Evolutionary conservation across 2,797 vertebrate species (phyloP).

Genomic region (Sebastes diploproa): DNA sequence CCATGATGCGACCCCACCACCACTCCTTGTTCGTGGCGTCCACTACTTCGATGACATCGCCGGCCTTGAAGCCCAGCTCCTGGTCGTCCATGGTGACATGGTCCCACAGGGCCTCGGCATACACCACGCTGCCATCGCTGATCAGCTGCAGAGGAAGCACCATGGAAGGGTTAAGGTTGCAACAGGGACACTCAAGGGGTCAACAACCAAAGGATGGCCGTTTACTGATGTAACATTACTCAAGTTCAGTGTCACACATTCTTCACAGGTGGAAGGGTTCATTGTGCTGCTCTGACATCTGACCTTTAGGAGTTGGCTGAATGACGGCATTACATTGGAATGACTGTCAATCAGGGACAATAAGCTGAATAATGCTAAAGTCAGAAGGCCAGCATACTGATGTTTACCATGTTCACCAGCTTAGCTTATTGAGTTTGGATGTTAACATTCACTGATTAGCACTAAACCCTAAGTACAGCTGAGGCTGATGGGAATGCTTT

Average conservation of each 20-base stretch:
- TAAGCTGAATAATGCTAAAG: background rate
- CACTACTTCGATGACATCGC: conserved; percentile 95
- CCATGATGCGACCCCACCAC: conserved; percentile 97
- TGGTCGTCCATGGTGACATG: conserved; percentile 98
- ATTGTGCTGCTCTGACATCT: background rate
- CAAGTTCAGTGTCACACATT: no score
- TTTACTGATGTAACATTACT: background rate
- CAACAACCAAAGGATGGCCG: background rate
- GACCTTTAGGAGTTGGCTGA: background rate
- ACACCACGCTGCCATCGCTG: conserved; percentile 96
- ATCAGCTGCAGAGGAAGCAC: conserved; percentile 85
- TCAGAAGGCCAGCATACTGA: background rate
- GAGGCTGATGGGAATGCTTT: background rate
- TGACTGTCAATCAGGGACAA: background rate
- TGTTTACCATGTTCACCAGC: background rate
- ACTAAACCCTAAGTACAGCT: background rate
- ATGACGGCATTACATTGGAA: background rate
- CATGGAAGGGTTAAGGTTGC: background rate
- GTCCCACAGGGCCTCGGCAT: conserved; percentile 96
- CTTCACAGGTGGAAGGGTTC: background rate
- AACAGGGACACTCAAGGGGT: background rate
- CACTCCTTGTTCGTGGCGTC: conserved; percentile 97
- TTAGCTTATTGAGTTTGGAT: background rate
- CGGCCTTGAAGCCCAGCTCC: conserved; percentile 96
- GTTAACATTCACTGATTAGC: background rate